phyloP scores from a whole-genome alignment of 2,797 vertebrate species.

The Spinus olivaceus region DNA sequence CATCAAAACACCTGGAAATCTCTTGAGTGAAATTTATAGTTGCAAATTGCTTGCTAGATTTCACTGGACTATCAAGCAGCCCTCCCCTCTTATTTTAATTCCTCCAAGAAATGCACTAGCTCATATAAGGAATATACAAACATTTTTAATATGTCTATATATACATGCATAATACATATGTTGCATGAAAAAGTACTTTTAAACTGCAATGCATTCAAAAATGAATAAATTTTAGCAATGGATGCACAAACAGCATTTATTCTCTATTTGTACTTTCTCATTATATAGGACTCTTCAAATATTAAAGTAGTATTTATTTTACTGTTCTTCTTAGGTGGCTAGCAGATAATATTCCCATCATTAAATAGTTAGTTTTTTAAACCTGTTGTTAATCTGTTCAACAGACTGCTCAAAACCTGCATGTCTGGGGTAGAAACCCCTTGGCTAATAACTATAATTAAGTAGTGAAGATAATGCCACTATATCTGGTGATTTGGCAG shows the following conservation, averaged over 20 bases:
- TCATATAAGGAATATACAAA: not conserved
- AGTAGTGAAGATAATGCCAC: conserved; percentile 47
- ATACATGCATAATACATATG: not conserved
- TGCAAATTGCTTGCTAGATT: not conserved
- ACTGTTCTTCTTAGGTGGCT: not conserved
- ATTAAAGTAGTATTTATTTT: not conserved
- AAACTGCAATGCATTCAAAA: not conserved
- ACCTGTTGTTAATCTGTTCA: not conserved
- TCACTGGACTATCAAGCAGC: not conserved
- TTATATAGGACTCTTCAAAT: not conserved
- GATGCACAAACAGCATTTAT: not conserved
- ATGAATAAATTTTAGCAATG: not conserved
- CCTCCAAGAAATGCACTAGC: not conserved
- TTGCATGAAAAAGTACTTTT: not conserved
- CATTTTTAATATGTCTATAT: not conserved
- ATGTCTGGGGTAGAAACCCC: not conserved
- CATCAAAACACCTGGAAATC: not conserved
- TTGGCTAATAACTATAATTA: conserved; percentile 48
- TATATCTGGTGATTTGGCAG: conserved; percentile 30
- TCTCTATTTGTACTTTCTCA: not conserved
- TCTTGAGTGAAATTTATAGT: not conserved
- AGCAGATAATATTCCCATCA: not conserved
- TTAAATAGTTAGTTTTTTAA: not conserved
- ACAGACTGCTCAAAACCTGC: not conserved
- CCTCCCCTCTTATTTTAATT: not conserved